These are phyloP conservation scores for Echinarachnius parma DNA, from an alignment of 53 echinoderm and acorn worm species.

Conservation along the genomic window DNA sequence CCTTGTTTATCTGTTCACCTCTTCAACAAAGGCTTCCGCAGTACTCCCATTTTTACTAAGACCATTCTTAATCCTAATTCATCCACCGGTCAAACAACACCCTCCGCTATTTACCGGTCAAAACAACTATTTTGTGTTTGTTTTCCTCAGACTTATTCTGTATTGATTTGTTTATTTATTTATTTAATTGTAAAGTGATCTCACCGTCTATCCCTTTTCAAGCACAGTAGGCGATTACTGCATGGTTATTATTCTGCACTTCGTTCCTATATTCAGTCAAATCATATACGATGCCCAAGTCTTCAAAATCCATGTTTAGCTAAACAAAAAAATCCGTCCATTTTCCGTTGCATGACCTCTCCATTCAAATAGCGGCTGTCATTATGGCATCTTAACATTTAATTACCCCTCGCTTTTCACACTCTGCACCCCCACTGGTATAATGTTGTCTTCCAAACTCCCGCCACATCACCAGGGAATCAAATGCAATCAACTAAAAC, in stretches of 20 bases:
- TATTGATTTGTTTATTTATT: too few relatives aligned
- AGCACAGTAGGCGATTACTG: constrained; percentile 23
- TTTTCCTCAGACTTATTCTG: neutral
- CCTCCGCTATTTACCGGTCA: constrained; percentile 2
- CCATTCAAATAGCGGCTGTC: neutral
- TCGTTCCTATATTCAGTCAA: constrained; percentile 14
- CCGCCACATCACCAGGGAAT: too few relatives aligned
- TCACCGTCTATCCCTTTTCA: neutral
- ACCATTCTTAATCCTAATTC: constrained; percentile 47
- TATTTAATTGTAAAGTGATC: neutral
- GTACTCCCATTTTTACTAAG: too few relatives aligned
- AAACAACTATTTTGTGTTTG: neutral
- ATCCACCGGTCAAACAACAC: constrained; percentile 28
- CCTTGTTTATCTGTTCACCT: too few relatives aligned
- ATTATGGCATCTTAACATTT: constrained; percentile 23
- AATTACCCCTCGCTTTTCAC: constrained; percentile 20
- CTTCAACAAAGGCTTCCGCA: too few relatives aligned
- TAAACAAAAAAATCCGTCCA: constrained; percentile 42
- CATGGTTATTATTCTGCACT: constrained; percentile 29
- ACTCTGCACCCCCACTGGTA: constrained; percentile 9
- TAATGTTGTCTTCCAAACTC: constrained; percentile 9
- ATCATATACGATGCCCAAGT: constrained; percentile 11
- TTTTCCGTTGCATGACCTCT: constrained; percentile 33
- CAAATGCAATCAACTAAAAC: too few relatives aligned
- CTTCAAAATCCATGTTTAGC: constrained; percentile 38